These are phyloP conservation scores for Laticauda colubrina DNA, from an alignment of 2,113 vertebrate genomes.

Conservation along the genomic window DNA sequence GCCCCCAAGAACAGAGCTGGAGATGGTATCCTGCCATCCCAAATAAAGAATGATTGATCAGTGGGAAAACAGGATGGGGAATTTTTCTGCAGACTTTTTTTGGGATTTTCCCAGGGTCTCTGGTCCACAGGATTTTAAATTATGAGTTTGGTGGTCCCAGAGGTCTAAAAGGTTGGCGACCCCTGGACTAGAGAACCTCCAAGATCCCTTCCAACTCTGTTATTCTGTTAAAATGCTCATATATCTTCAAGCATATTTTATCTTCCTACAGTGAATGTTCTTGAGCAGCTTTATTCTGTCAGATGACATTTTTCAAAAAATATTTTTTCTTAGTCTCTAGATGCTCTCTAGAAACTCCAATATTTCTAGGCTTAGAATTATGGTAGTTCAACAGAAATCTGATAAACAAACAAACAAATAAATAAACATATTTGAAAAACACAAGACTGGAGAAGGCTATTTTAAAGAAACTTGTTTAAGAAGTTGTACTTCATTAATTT, in stretches of 20 bases:
- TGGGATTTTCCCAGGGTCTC: no score
- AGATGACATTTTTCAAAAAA: not conserved
- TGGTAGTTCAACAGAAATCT: not conserved
- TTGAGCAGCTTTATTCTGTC: not conserved
- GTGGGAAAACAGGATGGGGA: no score
- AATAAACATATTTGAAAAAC: not conserved
- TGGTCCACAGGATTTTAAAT: no score
- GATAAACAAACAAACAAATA: not conserved
- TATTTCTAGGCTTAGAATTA: not conserved
- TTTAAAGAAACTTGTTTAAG: not conserved
- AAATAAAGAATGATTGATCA: no score
- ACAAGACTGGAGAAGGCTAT: not conserved
- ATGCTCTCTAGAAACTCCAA: not conserved
- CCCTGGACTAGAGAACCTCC: not conserved
- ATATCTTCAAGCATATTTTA: not conserved
- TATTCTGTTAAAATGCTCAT: not conserved
- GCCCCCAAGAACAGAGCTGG: no score
- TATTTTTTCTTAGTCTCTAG: not conserved
- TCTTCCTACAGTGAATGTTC: not conserved
- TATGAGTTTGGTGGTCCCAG: no score
- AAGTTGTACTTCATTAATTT: not conserved
- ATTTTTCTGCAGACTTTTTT: no score
- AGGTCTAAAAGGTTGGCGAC: no score
- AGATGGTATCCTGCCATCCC: no score
- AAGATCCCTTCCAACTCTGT: not conserved